Conservation (phyloP, 1,140 invertebrate species). For the Elysia chlorotica region DNA sequence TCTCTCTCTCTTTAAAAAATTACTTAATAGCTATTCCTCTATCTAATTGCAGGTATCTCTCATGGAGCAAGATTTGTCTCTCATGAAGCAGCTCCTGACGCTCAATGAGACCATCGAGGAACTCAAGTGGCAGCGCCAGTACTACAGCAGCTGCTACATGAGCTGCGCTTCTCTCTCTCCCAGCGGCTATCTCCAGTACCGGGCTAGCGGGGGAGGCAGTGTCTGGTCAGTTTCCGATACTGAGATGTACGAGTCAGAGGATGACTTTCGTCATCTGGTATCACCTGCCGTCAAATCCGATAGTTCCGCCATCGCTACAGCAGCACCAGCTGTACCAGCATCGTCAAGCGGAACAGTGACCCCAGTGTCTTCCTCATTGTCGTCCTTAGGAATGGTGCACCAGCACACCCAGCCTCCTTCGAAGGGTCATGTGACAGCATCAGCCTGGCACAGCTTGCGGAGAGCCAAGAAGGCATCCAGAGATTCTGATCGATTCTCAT, state of each 20-base stretch:
- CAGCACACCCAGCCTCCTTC: background rate
- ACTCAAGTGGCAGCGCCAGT: slow-evolving; percentile 47
- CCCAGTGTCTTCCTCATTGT: no score
- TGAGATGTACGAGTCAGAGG: slow-evolving; percentile 42
- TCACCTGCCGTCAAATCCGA: background rate
- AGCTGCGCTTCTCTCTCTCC: slow-evolving; percentile 35
- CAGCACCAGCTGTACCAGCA: background rate
- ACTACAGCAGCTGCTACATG: slow-evolving; percentile 37
- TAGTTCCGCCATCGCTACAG: background rate
- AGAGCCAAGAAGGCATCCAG: background rate
- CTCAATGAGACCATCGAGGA: slow-evolving; percentile 57
- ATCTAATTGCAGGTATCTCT: slow-evolving; percentile 41
- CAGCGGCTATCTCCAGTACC: slow-evolving; percentile 29
- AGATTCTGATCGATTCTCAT: background rate
- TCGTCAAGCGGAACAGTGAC: background rate
- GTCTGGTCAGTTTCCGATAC: slow-evolving; percentile 43
- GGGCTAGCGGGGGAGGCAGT: no score
- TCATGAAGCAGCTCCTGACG: slow-evolving; percentile 55
- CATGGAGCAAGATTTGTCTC: slow-evolving; percentile 53
- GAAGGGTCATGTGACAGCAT: background rate
- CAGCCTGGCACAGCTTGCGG: background rate
- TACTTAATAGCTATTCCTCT: no score
- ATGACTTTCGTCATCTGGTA: slow-evolving; percentile 28
- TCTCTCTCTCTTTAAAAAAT: background rate
- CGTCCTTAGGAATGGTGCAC: no score